Evolutionary conservation across 2,113 vertebrate species (phyloP).

Genomic region (Upupa epops): DNA sequence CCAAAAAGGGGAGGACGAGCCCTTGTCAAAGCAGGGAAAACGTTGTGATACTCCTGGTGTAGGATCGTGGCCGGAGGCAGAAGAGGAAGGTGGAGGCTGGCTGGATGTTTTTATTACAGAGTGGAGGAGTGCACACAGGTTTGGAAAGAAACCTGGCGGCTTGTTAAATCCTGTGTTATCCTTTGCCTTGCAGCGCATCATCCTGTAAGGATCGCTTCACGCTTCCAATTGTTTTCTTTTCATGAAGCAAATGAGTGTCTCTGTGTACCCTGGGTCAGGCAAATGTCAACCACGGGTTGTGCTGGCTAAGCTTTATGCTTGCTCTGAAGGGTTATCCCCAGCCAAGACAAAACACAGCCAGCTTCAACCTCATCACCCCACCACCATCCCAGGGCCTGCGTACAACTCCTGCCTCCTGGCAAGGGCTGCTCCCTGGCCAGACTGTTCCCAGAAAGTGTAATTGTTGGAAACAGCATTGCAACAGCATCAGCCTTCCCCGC

Average conservation of each 20-base stretch:
- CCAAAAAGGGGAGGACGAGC: background rate
- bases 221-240: background rate
- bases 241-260: background rate
- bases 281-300: background rate
- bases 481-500: fast-evolving
- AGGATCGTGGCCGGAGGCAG: background rate
- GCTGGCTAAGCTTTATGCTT: background rate
- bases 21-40: background rate
- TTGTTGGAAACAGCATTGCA: background rate
- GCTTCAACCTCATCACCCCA: background rate
- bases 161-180: background rate
- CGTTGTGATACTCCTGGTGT: fast-evolving
- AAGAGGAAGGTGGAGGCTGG: background rate
- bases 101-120: background rate
- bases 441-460: background rate
- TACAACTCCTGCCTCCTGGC: background rate
- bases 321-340: background rate
- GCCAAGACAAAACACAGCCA: fast-evolving
- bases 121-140: background rate
- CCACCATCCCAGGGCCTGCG: fast-evolving
- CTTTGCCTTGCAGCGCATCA: background rate
- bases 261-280: background rate
- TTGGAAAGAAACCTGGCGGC: background rate
- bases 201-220: background rate
- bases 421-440: background rate